Percentiles rank a stretch among this genome's conserved stretches.
These are phyloP conservation scores for Macroramphosus scolopax DNA, from an alignment of 2,797 vertebrate genomes.

Conservation along the genomic window DNA sequence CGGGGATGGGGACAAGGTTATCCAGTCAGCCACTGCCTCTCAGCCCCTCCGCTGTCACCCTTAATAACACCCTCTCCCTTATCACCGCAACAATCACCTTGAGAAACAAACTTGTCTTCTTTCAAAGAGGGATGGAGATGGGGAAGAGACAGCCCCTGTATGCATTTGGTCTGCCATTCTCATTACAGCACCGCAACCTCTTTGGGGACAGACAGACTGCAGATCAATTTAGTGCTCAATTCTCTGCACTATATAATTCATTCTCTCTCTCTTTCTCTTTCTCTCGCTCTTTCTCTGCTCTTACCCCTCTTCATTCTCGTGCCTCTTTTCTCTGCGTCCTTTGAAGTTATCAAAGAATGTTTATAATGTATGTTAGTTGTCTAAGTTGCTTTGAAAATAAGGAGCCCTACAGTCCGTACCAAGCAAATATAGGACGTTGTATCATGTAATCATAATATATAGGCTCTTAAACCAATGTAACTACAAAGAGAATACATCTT, in stretches of 20 bases:
- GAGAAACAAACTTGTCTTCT: conserved; percentile 80
- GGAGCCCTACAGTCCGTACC: neutral
- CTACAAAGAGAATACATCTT: no score
- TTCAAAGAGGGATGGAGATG: conserved; percentile 57
- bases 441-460: no score
- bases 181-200: conserved; percentile 58
- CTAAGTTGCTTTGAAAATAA: conserved; percentile 13
- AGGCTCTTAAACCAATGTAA: no score
- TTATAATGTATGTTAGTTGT: conserved; percentile 10
- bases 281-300: conserved; percentile 7
- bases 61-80: conserved; percentile 80
- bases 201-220: conserved; percentile 53
- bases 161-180: conserved; percentile 57
- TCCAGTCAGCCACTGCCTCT: conserved; percentile 74
- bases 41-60: conserved; percentile 78
- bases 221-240: conserved; percentile 62
- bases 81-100: conserved; percentile 82
- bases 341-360: conserved; percentile 27
- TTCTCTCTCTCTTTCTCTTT: conserved; percentile 13
- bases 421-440: neutral
- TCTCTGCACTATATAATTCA: conserved; percentile 49
- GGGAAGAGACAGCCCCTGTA: conserved; percentile 51
- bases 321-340: conserved; percentile 14
- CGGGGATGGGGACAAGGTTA: conserved; percentile 77
- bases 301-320: neutral